These are phyloP conservation scores for Heliconius charithonia DNA, from an alignment of 2,888 invertebrate species.

Conservation along the genomic window DNA sequence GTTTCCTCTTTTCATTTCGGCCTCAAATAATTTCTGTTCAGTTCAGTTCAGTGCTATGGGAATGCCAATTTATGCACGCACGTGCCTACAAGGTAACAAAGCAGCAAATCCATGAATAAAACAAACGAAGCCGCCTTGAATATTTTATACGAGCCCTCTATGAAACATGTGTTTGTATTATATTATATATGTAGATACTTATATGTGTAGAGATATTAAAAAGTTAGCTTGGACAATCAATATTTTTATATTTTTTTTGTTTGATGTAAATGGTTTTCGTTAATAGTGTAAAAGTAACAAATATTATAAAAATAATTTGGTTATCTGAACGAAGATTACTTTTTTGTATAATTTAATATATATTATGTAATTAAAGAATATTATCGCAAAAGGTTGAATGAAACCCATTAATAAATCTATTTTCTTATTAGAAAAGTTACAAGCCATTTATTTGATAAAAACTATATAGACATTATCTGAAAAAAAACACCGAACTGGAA, in stretches of 20 bases:
- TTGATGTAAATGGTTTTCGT: neutral
- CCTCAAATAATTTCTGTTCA: conserved; percentile 7
- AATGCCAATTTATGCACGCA: conserved; percentile 44
- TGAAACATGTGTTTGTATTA: conserved; percentile 23
- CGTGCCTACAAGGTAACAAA: conserved; percentile 57
- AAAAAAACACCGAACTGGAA: neutral
- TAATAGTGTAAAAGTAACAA: neutral
- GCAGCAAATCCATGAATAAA: conserved; percentile 68
- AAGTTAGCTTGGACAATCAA: conserved; percentile 3
- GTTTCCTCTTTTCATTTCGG: neutral
- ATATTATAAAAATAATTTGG: too few relatives aligned
- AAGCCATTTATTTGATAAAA: neutral
- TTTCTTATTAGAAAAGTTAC: neutral
- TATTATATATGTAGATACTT: neutral
- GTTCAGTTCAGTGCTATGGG: conserved; percentile 11
- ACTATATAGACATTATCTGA: neutral
- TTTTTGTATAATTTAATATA: too few relatives aligned
- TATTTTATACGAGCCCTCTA: conserved; percentile 57
- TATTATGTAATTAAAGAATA: too few relatives aligned
- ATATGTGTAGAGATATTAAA: conserved; percentile 11
- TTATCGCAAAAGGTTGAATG: neutral
- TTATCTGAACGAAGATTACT: too few relatives aligned
- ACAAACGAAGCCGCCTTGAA: conserved; percentile 56
- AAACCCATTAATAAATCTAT: neutral
- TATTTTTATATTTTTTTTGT: neutral